Evolutionary conservation across 2,797 vertebrate species (phyloP), one percentile per base, ranked within the genome.

Genomic region (Rhynchonycteris naso): DNA sequence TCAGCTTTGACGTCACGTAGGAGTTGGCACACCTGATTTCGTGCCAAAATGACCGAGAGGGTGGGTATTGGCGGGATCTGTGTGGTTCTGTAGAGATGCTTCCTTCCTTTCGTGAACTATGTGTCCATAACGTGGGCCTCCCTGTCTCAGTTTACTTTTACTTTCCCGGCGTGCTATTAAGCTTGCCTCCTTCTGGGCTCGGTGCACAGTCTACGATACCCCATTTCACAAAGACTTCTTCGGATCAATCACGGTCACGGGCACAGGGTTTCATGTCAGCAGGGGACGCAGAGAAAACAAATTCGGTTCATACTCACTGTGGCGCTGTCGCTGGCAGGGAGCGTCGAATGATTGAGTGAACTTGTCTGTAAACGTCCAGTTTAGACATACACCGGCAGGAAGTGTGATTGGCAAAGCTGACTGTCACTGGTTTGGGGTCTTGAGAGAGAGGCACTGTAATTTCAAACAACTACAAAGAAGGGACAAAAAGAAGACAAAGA

Each of bases 361-460:
- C 99, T 96, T 99, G 99, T 98, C 99, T 99, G 98, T 99, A 99
- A 92, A 99, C 98, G 76, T 99, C 99, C 98, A 99, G 98, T 96
- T 99, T 99, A 79, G 99, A 99, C 98, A 99, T 98, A 98, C 99
- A 99, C 65, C 98, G 99, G 98, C 99, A 99, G 96, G 99, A 99
- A 0, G 99, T 99, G 98, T 99, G 99, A 96, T 99, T 99, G 98
- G 99, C 99, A 97, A 99, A 99, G 85, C 99, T 99, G 98, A 99
- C 98, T 1, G 99, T 99, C 93, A 99, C 99, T 0, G 99, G 99
- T 96, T 99, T 99, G 95, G 99, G 99, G 92, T 98, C 99, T 38
- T 99, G 99, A 50, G 99, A 99, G 94, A 99, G 98, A 0, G 99
- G 99, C 97, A 99, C 99, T 15, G 99, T 99, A 98, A 99, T 99